Evolutionary conservation across 2,797 vertebrate genomes (phyloP), one percentile per base, ranked within the genome.

Genomic region (Ispidina lecontei): DNA sequence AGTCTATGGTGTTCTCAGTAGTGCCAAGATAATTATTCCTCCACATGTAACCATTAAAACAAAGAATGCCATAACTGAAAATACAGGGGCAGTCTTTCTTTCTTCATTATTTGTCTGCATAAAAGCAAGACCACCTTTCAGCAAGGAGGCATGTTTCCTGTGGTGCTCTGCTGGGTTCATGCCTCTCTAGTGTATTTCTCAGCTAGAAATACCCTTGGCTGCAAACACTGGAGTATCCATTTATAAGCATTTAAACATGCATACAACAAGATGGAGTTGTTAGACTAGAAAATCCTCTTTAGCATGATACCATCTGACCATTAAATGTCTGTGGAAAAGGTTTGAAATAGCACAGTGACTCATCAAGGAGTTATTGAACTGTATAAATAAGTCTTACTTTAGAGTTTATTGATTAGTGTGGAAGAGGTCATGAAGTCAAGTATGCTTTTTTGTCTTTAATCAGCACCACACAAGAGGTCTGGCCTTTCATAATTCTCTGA

Each of bases 221-320:
- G 84, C 89, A 77, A 96, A 93, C 58, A 62, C 83, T 21, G 21
- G 26, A 68, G 19, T 49, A 88, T 65, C 69, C 35, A 54, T 78
- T 95, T 94, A 35, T 73, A 91, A 95, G 52, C 35, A 41, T 35
- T 89, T 95, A 56, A 80, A 90, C 96, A 95, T 93, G 63, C 4
- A 64, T 91, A 76, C 5, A 28, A 60, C 7, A 67, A 91, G 69
- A 85, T 72, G 29, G 47, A 92, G 84, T 67, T 90, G 83, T 74
- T 93, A 90, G 80, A 91, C 90, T 91, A 86, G 89, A 96, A 91
- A 94, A 83, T 91, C n/a, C 28, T 95, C 82, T 77, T 92, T 88
- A 87, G 56, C 67, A 19, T 86, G 93, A 93, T 87, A 60, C 41
- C 25, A 67, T 85, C 80, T 85, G 59, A 75, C 64, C 29, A 49